Evolutionary conservation across 2,113 vertebrate genomes (phyloP).

Genomic region (Bubo bubo): DNA sequence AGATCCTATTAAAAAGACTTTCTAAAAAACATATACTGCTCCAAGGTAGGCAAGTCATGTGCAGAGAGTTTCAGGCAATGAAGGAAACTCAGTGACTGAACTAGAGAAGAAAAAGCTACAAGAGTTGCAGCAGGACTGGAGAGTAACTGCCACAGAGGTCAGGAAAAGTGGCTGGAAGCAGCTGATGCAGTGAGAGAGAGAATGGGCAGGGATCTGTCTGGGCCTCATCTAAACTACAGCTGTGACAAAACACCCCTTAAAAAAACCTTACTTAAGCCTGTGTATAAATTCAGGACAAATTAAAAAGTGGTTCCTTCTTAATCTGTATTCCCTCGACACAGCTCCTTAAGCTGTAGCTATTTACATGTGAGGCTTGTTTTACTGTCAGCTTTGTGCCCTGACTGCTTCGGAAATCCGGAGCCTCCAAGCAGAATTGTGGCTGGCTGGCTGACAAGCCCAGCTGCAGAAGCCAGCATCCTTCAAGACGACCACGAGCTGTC

Average conservation of each 20-base stretch:
- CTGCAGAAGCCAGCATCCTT: background rate
- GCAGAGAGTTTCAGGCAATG: background rate
- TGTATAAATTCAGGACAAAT: background rate
- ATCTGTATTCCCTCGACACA: background rate
- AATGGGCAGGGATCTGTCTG: background rate
- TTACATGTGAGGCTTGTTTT: background rate
- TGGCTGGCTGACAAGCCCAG: background rate
- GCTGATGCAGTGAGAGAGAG: background rate
- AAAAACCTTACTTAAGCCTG: background rate
- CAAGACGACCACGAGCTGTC: slow-evolving; percentile 11
- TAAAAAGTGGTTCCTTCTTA: background rate
- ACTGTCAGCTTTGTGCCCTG: background rate
- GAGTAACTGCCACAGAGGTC: background rate
- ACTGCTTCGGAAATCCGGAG: background rate
- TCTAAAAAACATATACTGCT: background rate
- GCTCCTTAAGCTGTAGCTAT: background rate
- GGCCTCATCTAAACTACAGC: background rate
- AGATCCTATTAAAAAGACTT: background rate
- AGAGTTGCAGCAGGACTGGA: background rate
- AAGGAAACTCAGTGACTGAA: background rate
- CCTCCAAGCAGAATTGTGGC: background rate
- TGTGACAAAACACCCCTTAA: background rate
- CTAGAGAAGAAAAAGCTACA: background rate
- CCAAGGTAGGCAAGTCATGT: background rate
- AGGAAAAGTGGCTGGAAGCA: background rate